A percentile compares a stretch with the other conserved stretches of the same genome.
Evolutionary conservation across 2,888 invertebrate species (phyloP).

Genomic region (Tetragnatha montana): DNA sequence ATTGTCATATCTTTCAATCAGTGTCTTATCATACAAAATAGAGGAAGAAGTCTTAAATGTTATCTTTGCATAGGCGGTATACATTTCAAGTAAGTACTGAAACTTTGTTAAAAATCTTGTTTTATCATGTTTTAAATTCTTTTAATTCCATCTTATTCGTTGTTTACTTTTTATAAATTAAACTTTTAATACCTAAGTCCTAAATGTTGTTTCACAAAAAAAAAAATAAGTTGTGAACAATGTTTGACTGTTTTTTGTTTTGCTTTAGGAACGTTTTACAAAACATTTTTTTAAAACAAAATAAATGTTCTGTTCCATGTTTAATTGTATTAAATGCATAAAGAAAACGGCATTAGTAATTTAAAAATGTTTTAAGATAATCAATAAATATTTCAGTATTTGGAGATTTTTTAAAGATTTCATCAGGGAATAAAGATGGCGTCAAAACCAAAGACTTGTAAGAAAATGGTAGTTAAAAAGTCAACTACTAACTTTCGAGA

Average conservation of each 20-base stretch:
- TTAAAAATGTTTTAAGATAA: not conserved
- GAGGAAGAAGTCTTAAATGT: too few relatives aligned
- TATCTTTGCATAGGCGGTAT: too few relatives aligned
- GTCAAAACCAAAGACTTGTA: constrained; percentile 73
- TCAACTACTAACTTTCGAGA: constrained; percentile 75
- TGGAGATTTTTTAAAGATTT: not conserved
- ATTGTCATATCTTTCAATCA: too few relatives aligned
- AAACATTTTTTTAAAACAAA: not conserved
- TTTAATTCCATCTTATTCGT: too few relatives aligned
- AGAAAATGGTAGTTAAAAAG: constrained; percentile 74
- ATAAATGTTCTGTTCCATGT: not conserved
- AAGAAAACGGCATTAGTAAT: not conserved
- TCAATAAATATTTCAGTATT: not conserved
- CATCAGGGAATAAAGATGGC: constrained; percentile 4
- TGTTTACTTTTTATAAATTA: too few relatives aligned
- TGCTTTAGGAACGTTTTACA: not conserved
- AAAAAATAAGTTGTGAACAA: too few relatives aligned
- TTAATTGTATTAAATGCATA: not conserved
- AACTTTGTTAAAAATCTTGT: too few relatives aligned
- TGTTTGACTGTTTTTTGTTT: not conserved
- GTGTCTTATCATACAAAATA: too few relatives aligned
- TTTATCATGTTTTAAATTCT: too few relatives aligned
- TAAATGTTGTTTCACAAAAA: too few relatives aligned
- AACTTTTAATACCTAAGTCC: too few relatives aligned
- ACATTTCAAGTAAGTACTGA: too few relatives aligned